phyloP scores from a whole-genome alignment of 1,140 invertebrate genomes.

The Panagrolaimus sp. region DNA sequence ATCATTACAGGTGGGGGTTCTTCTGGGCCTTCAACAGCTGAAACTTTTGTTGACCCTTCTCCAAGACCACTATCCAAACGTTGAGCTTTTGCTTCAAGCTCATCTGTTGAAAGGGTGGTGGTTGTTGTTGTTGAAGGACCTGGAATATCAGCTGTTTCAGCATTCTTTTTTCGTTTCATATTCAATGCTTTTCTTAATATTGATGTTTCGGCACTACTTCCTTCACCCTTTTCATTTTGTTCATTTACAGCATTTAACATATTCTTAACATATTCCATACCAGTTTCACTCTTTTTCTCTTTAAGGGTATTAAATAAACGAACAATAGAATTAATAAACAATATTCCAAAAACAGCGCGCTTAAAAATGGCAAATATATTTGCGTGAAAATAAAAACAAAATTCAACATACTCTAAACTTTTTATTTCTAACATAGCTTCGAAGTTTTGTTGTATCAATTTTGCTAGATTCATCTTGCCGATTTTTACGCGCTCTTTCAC shows the following conservation, averaged over 20 bases:
- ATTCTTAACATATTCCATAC: slow-evolving; percentile 45
- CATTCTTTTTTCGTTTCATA: background rate
- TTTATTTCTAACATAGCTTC: slow-evolving; percentile 46
- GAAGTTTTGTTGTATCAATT: slow-evolving; percentile 45
- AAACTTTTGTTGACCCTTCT: slow-evolving; percentile 8
- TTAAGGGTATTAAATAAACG: slow-evolving; percentile 38
- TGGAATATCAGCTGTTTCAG: background rate
- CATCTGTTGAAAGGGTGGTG: background rate
- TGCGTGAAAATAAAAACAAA: slow-evolving; percentile 5
- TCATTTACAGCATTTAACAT: slow-evolving; percentile 33
- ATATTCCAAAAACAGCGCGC: slow-evolving; percentile 47
- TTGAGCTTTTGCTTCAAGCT: background rate
- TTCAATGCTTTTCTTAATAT: background rate
- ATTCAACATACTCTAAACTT: slow-evolving; percentile 46
- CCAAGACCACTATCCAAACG: slow-evolving; percentile 6
- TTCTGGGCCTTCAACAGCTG: background rate
- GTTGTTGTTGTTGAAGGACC: background rate
- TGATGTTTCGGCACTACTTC: background rate
- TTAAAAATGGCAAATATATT: slow-evolving; percentile 13
- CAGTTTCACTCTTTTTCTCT: slow-evolving; percentile 41
- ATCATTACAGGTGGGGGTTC: background rate
- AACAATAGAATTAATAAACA: slow-evolving; percentile 45
- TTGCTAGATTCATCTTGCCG: slow-evolving; percentile 8
- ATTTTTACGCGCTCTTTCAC: slow-evolving; percentile 34
- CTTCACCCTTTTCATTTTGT: background rate